Evolutionary conservation across 2,113 vertebrate species (phyloP).

Genomic region (Solenodon paradoxus): DNA sequence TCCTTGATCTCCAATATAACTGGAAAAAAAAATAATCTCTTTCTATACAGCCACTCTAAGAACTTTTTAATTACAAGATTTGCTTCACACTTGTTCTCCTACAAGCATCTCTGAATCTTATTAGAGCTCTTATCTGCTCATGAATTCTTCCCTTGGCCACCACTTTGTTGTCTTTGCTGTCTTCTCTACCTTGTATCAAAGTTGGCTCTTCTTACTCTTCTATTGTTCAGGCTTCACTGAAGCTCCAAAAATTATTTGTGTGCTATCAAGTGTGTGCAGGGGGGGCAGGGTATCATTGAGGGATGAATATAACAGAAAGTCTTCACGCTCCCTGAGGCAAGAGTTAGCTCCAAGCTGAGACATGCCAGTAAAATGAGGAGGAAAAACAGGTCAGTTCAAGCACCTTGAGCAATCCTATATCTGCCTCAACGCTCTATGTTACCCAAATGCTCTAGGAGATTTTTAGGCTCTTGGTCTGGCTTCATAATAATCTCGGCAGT

Average conservation of each 20-base stretch:
- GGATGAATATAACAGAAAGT: background rate
- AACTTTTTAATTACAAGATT: background rate
- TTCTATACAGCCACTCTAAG: background rate
- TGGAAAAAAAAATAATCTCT: constrained; percentile 8
- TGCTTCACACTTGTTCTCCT: background rate
- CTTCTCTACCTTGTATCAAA: background rate
- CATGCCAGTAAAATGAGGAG: background rate
- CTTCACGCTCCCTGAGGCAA: background rate
- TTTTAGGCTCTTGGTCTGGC: background rate
- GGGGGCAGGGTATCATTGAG: background rate
- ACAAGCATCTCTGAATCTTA: background rate
- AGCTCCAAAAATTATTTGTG: background rate
- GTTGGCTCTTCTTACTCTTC: background rate
- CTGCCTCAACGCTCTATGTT: background rate
- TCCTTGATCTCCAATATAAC: too few relatives aligned
- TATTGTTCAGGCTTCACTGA: background rate
- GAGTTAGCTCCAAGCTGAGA: background rate
- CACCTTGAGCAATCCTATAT: background rate
- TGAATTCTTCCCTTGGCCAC: background rate
- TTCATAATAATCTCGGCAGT: background rate
- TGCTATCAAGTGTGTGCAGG: background rate
- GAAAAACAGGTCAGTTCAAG: background rate
- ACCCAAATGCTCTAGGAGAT: background rate
- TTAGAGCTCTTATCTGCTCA: background rate
- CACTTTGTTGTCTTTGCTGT: background rate